These are phyloP conservation scores for Hapalemur alaotrensis DNA, from an alignment of 2,797 vertebrate species.

Conservation along the genomic window DNA sequence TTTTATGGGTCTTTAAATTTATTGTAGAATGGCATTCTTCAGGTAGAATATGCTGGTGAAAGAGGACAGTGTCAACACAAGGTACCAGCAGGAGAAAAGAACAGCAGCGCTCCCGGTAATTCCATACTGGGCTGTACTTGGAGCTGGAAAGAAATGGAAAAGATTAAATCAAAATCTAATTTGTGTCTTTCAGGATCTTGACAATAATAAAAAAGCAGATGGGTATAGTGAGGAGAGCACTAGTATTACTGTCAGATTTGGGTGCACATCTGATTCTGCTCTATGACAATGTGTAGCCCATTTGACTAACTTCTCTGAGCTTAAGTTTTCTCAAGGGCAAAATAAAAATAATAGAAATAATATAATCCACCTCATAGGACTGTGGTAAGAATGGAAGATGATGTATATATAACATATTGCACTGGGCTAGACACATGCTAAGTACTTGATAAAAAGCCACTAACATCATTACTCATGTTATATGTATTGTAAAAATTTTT, in stretches of 20 bases:
- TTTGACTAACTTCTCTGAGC: background rate
- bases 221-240: background rate
- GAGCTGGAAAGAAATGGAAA: slow-evolving; percentile 92
- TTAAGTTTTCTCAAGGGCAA: slow-evolving; percentile 36
- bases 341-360: background rate
- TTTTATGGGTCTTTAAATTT: slow-evolving; percentile 93
- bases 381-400: background rate
- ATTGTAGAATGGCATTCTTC: slow-evolving; percentile 92
- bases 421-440: background rate
- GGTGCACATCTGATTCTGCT: background rate
- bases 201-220: slow-evolving; percentile 33
- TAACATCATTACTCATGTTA: background rate
- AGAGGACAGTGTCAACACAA: slow-evolving; percentile 95
- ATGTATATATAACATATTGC: too few species aligned
- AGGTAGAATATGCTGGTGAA: slow-evolving; percentile 96
- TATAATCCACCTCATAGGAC: background rate
- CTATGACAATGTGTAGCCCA: background rate
- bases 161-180: slow-evolving; percentile 68
- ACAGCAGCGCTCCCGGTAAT: slow-evolving; percentile 93
- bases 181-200: slow-evolving; percentile 40
- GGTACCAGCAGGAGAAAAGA: slow-evolving; percentile 95
- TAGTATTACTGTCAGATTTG: background rate
- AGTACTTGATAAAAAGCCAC: background rate
- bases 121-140: slow-evolving; percentile 97
- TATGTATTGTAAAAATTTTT: background rate